A percentile compares a stretch with the other conserved stretches of the same genome.
Evolutionary conservation across 2,888 invertebrate genomes (phyloP).

Genomic region (Elgonia sp.): DNA sequence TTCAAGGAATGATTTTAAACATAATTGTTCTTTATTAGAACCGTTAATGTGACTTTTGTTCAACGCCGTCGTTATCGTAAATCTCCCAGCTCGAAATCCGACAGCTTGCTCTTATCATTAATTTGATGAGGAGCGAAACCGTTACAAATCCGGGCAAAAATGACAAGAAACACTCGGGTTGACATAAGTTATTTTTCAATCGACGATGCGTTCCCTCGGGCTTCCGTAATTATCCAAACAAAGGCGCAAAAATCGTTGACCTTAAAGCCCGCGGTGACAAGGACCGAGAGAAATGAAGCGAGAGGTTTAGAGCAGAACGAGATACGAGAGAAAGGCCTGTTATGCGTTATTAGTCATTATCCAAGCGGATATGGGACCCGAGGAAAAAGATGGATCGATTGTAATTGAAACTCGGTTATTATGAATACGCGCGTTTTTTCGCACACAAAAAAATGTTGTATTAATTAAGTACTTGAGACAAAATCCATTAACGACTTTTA

Average conservation of each 20-base stretch:
- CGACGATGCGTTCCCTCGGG: conserved; percentile 22
- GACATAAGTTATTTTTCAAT: conserved; percentile 49
- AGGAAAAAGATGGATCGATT: conserved; percentile 51
- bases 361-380: conserved; percentile 52
- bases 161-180: conserved; percentile 23
- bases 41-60: conserved; percentile 64
- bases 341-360: conserved; percentile 56
- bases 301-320: no score
- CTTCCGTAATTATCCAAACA: conserved; percentile 66
- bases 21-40: conserved; percentile 57
- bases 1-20: conserved; percentile 56
- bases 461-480: not conserved
- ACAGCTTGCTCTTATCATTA: conserved; percentile 43
- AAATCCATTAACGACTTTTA: not conserved
- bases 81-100: conserved; percentile 23
- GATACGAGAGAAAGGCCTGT: no score
- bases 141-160: conserved; percentile 30
- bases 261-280: no score
- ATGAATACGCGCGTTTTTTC: not conserved
- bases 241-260: conserved; percentile 52
- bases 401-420: conserved; percentile 44
- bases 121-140: conserved; percentile 41
- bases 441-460: not conserved
- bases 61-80: conserved; percentile 44
- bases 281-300: no score